These are phyloP conservation scores for Lymantria dispar DNA, from an alignment of 2,888 invertebrate species.

Conservation along the genomic window DNA sequence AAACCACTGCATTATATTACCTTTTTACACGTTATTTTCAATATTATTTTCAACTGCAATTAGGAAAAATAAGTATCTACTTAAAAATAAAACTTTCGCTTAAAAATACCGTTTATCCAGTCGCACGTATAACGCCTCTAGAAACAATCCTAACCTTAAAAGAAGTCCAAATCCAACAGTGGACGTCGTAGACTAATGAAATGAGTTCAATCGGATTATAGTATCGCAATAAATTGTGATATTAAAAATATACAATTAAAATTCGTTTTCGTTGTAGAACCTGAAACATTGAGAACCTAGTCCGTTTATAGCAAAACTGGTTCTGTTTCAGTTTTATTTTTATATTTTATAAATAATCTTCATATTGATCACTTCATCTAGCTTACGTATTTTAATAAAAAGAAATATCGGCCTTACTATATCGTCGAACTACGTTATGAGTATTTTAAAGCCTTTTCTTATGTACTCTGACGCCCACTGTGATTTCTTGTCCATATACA, in stretches of 20 bases:
- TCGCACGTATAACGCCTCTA: too few species aligned
- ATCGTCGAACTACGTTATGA: slow-evolving; percentile 48
- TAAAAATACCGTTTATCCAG: too few species aligned
- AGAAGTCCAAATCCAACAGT: too few species aligned
- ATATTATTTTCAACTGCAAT: too few species aligned
- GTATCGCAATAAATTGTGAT: too few species aligned
- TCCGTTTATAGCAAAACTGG: slow-evolving; percentile 2
- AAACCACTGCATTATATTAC: too few species aligned
- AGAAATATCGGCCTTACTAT: slow-evolving; percentile 50
- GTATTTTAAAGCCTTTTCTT: slow-evolving; percentile 33
- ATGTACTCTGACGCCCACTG: not conserved
- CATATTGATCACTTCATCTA: slow-evolving; percentile 62
- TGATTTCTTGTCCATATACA: not conserved
- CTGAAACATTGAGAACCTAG: slow-evolving; percentile 46
- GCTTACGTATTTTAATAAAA: slow-evolving; percentile 65
- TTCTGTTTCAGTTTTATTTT: slow-evolving; percentile 28
- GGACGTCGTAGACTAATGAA: too few species aligned
- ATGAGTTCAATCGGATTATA: too few species aligned
- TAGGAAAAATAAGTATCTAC: too few species aligned
- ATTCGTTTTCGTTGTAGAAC: slow-evolving; percentile 23
- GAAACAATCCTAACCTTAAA: too few species aligned
- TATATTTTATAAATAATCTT: slow-evolving; percentile 37
- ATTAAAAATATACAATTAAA: slow-evolving; percentile 28
- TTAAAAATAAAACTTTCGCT: too few species aligned
- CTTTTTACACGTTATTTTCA: too few species aligned